These are phyloP conservation scores for Norana najaformis DNA, from an alignment of 2,888 invertebrate species.

Conservation along the genomic window DNA sequence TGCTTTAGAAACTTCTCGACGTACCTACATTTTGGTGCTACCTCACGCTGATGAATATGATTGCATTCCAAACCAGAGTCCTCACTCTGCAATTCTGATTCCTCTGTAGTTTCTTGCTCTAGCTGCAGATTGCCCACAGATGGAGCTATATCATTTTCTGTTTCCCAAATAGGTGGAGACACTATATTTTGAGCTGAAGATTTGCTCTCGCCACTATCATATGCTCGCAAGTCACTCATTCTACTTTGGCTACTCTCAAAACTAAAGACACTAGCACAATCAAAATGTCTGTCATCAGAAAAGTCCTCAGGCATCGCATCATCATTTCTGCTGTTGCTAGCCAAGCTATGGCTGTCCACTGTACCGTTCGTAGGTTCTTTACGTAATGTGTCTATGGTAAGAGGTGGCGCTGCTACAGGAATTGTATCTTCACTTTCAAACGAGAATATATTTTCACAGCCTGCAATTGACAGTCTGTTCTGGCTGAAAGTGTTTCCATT, in stretches of 20 bases:
- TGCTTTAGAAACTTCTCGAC: background rate
- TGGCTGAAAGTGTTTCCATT: slow-evolving; percentile 1
- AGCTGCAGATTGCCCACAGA: background rate
- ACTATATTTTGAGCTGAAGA: background rate
- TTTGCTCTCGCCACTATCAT: background rate
- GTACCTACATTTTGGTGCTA: background rate
- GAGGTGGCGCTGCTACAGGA: background rate
- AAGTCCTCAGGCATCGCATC: background rate
- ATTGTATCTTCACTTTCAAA: background rate
- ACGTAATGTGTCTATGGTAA: background rate
- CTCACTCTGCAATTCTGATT: background rate
- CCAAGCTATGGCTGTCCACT: background rate
- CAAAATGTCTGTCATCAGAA: background rate
- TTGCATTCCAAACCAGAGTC: background rate
- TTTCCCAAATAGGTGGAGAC: background rate
- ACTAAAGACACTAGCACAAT: slow-evolving; percentile 13
- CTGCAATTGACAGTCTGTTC: slow-evolving; percentile 9
- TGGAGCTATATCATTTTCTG: background rate
- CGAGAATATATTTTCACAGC: slow-evolving; percentile 7
- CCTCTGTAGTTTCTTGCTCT: background rate
- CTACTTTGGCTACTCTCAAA: background rate
- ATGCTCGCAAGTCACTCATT: background rate
- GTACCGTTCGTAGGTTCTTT: background rate
- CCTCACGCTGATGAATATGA: background rate
- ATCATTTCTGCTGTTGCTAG: background rate